Base-by-base conservation (phyloP, 1,140 invertebrate species). In the Vanessa atalanta region DNA sequence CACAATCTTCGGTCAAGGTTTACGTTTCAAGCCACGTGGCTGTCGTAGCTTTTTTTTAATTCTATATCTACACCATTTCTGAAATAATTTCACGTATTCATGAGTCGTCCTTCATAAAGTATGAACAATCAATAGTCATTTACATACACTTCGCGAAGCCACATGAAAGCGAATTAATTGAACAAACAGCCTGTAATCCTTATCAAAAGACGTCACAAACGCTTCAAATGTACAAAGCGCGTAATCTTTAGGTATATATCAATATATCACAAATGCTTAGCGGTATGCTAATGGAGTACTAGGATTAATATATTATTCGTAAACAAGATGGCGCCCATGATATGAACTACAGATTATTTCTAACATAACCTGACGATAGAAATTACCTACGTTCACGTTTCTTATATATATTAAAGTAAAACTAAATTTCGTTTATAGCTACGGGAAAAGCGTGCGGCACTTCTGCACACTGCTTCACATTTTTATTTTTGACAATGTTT, bases 111-210 rank as follows among this genome's bases (percentile, higher is more conserved):
- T 37, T 31, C 26, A 43, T 12, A 26, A 51, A 20, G 9, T 23
- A 67, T 26, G 15, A 53, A 67, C 15, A 5, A 37, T 37, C 12
- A 37, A 55, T 53, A 37, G 26, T 48, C 53, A 37, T 53, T 26
- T 51, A 53, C 26, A 53, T 13, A 66, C 48, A 66, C 26, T 31
- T 15, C 51, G 8, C 47, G 47, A 6, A 66, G 50, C 16, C 63
- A 72, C 70, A 72, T 66, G 70, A 72, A 66, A 65, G 51, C 70
- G 65, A 72, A 72, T 72, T 72, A 72, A 72, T 72, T 72, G 51
- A 66, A 66, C 64, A 50, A 66, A 60, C 64, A 72, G 64, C 65
- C 70, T 65, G 57, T 69, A 73, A 69, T 69, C 65, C 72, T 15
- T 53, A 64, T 69, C 72, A 43, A 31, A 73, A 73, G 72, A 69